Evolutionary conservation across 2,888 invertebrate species (phyloP).

Genomic region (Drosophila austrosaltans): DNA sequence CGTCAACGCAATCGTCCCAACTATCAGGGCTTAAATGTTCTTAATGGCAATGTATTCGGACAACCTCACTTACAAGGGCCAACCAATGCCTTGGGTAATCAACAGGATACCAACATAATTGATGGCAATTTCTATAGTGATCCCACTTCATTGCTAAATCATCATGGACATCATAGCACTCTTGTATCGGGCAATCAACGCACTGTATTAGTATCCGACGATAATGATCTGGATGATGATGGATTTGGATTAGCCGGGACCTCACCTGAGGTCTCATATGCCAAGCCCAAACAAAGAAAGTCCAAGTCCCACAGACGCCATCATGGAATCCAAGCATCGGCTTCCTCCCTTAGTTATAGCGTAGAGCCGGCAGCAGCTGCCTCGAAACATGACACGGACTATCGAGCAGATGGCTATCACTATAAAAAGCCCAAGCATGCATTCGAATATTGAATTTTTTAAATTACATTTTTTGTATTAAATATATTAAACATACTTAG

Average conservation of each 20-base stretch:
- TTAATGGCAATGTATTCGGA: conserved; percentile 63
- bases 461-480: not conserved
- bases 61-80: conserved; percentile 60
- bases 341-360: conserved; percentile 10
- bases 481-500: conserved; percentile 40
- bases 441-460: conserved; percentile 30
- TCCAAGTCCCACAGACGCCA: conserved; percentile 14
- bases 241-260: conserved; percentile 54
- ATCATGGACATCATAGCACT: conserved; percentile 22
- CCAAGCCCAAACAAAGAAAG: conserved; percentile 34
- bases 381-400: conserved; percentile 47
- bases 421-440: conserved; percentile 62
- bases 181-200: conserved; percentile 51
- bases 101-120: conserved; percentile 69
- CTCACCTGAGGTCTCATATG: conserved; percentile 53
- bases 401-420: conserved; percentile 67
- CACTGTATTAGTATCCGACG: conserved; percentile 49
- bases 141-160: conserved; percentile 18
- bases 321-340: not conserved
- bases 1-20: conserved; percentile 56
- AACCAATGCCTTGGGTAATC: conserved; percentile 51
- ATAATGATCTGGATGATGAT: conserved; percentile 57
- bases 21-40: conserved; percentile 67
- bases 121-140: conserved; percentile 64
- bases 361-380: conserved; percentile 42